Conservation (phyloP, 2,888 invertebrate species). For the Erebia aethiops region DNA sequence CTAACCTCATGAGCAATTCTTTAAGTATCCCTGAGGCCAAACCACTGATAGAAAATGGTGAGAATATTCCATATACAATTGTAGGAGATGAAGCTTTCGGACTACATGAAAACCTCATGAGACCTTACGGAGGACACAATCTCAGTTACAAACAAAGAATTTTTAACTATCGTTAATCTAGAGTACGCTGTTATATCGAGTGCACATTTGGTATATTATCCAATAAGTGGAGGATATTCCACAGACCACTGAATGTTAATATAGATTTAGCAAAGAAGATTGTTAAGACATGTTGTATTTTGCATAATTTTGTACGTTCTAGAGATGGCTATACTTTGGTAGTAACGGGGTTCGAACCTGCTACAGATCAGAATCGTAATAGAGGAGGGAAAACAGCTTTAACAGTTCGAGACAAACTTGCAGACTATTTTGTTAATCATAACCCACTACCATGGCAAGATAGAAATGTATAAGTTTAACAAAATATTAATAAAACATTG, state of each 20-base stretch:
- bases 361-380: conserved; percentile 4
- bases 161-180: not conserved
- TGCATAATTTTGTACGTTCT: not conserved
- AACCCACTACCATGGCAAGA: conserved; percentile 4
- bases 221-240: not conserved
- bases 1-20: conserved; percentile 4
- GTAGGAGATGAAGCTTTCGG: conserved; percentile 4
- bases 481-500: not conserved
- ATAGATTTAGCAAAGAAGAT: not conserved
- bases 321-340: not conserved
- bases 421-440: conserved; percentile 4
- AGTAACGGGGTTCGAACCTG: conserved; percentile 4
- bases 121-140: conserved; percentile 2
- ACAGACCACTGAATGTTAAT: not conserved
- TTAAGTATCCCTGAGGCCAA: conserved; percentile 4
- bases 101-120: conserved; percentile 4
- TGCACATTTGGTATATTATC: not conserved
- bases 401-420: conserved; percentile 2
- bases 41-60: conserved; percentile 4
- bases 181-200: not conserved
- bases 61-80: conserved; percentile 4
- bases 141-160: conserved; percentile 1
- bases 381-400: conserved; percentile 2
- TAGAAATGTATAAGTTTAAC: not conserved
- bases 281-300: not conserved